Evolutionary conservation across 2,113 vertebrate species (phyloP).

Genomic region (Rana temporaria): DNA sequence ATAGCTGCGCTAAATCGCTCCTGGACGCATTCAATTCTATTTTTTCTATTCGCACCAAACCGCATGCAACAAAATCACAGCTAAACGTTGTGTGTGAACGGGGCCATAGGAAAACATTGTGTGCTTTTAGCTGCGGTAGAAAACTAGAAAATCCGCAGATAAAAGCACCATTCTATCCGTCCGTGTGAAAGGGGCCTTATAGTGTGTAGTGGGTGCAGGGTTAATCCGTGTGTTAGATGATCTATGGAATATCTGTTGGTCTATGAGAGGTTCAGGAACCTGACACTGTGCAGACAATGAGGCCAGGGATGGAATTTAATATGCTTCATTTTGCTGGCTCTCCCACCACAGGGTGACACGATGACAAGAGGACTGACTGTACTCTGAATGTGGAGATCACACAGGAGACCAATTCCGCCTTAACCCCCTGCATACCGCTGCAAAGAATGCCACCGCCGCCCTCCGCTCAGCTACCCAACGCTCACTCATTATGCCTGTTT

Average conservation of each 20-base stretch:
- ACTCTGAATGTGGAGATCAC: constrained; percentile 32
- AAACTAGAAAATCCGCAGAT: too few species aligned
- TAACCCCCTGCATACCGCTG: constrained; percentile 22
- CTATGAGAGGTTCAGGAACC: constrained; percentile 23
- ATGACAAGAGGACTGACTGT: constrained; percentile 41
- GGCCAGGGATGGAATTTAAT: constrained; percentile 17
- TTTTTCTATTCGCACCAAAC: too few species aligned
- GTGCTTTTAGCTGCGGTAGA: too few species aligned
- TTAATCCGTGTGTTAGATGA: constrained; percentile 21
- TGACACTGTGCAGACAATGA: constrained; percentile 40
- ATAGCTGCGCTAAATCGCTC: too few species aligned
- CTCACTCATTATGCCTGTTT: not conserved
- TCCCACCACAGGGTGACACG: constrained; percentile 33
- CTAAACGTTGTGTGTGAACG: too few species aligned
- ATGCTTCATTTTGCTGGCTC: constrained; percentile 3
- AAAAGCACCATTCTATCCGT: too few species aligned
- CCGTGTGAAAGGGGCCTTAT: too few species aligned
- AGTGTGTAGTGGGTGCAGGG: not conserved
- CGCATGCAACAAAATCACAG: too few species aligned
- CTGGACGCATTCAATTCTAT: too few species aligned
- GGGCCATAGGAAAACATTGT: too few species aligned
- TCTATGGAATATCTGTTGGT: constrained; percentile 24
- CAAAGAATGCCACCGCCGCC: not conserved
- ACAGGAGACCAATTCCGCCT: constrained; percentile 10
- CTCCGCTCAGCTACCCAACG: not conserved